These are phyloP conservation scores for Proterorhinus semilunaris DNA, from an alignment of 2,113 vertebrate species.

Conservation along the genomic window DNA sequence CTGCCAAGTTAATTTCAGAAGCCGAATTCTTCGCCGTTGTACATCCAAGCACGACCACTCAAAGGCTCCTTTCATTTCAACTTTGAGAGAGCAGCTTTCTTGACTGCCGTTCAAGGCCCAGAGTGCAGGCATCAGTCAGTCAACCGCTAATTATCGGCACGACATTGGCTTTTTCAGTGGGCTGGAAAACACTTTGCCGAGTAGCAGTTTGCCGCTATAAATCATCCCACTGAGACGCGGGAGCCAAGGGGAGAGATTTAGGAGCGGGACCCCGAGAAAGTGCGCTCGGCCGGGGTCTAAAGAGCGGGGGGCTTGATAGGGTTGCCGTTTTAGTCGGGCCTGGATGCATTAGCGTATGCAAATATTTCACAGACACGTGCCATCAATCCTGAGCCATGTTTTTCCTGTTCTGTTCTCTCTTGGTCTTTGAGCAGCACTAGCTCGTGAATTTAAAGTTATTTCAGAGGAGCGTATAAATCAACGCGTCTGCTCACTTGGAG, in stretches of 20 bases:
- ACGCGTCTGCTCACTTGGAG: too few relatives aligned
- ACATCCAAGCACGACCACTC: constrained; percentile 30
- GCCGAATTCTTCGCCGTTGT: constrained; percentile 1
- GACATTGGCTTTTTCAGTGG: constrained; percentile 57
- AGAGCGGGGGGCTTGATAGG: constrained; percentile 15
- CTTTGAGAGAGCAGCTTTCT: constrained; percentile 11
- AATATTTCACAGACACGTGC: constrained; percentile 33
- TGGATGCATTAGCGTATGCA: constrained; percentile 10
- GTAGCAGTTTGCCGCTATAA: constrained; percentile 43
- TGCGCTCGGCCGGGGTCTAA: constrained; percentile 17
- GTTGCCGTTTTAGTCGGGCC: constrained; percentile 16
- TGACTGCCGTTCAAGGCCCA: constrained; percentile 29
- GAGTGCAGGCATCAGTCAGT: constrained; percentile 49
- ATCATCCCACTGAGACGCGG: constrained; percentile 45
- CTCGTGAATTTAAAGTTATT: too few relatives aligned
- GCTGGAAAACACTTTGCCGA: constrained; percentile 55
- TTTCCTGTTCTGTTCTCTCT: background rate
- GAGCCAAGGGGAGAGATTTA: constrained; percentile 43
- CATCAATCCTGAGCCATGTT: constrained; percentile 19
- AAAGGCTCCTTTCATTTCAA: constrained; percentile 48
- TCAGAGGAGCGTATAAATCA: too few relatives aligned
- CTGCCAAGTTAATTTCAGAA: constrained; percentile 11
- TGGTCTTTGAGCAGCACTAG: background rate
- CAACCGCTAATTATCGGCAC: constrained; percentile 55
- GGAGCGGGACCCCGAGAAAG: constrained; percentile 19